Base-by-base conservation (phyloP, 1,140 invertebrate species). In the Drosophila triauraria region DNA sequence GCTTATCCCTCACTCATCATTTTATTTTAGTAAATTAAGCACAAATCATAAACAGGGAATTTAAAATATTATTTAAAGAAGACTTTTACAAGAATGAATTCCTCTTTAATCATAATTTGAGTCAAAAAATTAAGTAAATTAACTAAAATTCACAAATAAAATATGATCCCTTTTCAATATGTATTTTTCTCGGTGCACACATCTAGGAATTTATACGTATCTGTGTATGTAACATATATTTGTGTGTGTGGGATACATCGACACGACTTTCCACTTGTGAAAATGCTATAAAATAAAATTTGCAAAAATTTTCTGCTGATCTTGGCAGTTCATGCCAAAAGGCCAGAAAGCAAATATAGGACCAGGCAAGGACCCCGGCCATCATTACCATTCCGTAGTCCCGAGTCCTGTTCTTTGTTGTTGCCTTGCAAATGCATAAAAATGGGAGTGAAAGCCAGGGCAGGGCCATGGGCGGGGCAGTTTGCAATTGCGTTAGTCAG, bases 231-330 rank as follows among this genome's bases (percentile, higher is more conserved):
- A 57, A 1, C 12, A 27, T n/a, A 10, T 27, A 32, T 7, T 8
- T 8, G 42, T 10, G 20, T 58, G 20, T 25, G 15, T 42, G 38
- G 63, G 23, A 71, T 60, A 65, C 57, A 75, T 74, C 70, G 76
- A 87, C 80, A 83, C 68, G 77, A 87, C 77, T 88, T 87, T 88
- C 84, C 84, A 87, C 84, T 87, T 87, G 84, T 87, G 84, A 87
- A 87, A 87, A 87, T 87, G 84, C 80, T 84, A 87, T 87, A 87
- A 87, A 88, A 87, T 87, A 87, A 88, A 87, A 87, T 87, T 87
- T 88, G 84, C 84, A 87, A 87, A 88, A 80, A 87, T 87, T 87
- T 87, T 88, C 58, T 87, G 84, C 84, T 87, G 84, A 87, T 87
- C 84, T 87, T 84, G 84, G 85, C 84, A 88, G 84, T 87, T 88